A percentile compares a stretch with the other conserved stretches of the same genome.
These are phyloP conservation scores for Agriopis leucophaearia DNA, from an alignment of 2,888 invertebrate genomes.

Conservation along the genomic window DNA sequence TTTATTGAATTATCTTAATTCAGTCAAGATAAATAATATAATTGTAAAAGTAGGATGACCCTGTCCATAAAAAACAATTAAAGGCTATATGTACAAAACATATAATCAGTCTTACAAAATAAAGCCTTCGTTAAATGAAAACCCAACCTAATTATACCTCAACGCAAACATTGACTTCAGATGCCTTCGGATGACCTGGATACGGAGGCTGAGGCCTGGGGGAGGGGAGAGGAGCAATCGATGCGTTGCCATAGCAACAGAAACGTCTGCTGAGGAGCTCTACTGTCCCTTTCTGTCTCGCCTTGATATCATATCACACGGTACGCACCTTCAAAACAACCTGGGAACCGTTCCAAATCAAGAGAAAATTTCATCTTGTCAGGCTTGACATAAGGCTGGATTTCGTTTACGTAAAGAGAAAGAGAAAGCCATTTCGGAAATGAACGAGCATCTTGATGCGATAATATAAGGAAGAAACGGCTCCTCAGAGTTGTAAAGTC, in stretches of 20 bases:
- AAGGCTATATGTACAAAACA: neutral
- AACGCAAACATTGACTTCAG: conserved; percentile 55
- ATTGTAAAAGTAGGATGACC: too few species aligned
- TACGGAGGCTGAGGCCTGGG: conserved; percentile 70
- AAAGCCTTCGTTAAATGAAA: neutral
- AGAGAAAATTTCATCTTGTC: conserved; percentile 27
- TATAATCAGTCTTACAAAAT: neutral
- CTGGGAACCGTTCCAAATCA: conserved; percentile 31
- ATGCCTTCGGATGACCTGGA: conserved; percentile 81
- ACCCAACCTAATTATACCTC: conserved; percentile 49
- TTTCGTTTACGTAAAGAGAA: conserved; percentile 32
- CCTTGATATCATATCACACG: conserved; percentile 85
- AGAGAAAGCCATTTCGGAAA: conserved; percentile 49
- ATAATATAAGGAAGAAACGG: conserved; percentile 80
- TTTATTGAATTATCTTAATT: neutral
- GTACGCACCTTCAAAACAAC: conserved; percentile 51
- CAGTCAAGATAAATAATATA: too few species aligned
- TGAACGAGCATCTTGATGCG: conserved; percentile 67
- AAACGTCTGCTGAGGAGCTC: conserved; percentile 86
- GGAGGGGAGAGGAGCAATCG: conserved; percentile 76
- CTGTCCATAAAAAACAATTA: too few species aligned
- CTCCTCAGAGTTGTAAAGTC: conserved; percentile 73
- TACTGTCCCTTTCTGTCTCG: conserved; percentile 86
- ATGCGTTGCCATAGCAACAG: conserved; percentile 83
- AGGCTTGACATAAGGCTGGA: conserved; percentile 6